Conservation (phyloP, 1,140 invertebrate species). For the Drosophila auraria region DNA sequence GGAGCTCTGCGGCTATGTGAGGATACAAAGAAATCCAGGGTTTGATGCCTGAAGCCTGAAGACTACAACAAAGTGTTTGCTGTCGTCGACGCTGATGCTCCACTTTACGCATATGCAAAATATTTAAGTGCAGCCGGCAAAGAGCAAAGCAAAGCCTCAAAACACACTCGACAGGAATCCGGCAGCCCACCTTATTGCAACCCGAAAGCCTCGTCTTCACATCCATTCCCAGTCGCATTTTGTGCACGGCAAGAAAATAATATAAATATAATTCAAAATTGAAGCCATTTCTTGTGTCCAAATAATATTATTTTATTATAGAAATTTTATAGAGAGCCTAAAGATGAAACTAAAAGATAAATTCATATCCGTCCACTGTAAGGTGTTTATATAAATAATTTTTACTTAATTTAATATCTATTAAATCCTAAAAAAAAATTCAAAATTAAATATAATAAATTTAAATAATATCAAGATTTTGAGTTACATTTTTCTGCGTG, state of each 20-base stretch:
- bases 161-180: constrained; percentile 49
- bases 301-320: too few species aligned
- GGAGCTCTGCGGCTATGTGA: background rate
- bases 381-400: too few species aligned
- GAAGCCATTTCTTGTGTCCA: too few species aligned
- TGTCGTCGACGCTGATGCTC: constrained; percentile 53
- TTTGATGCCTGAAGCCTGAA: constrained; percentile 32
- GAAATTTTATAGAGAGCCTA: too few species aligned
- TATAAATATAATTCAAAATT: too few species aligned
- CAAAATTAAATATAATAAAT: background rate
- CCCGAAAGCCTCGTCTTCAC: background rate
- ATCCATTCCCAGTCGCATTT: background rate
- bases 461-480: background rate
- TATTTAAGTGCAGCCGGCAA: constrained; percentile 79
- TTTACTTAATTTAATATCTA: too few species aligned
- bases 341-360: too few species aligned
- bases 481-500: background rate
- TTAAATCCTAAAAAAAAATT: too few species aligned
- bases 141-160: constrained; percentile 75
- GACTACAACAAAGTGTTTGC: constrained; percentile 63
- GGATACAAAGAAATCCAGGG: constrained; percentile 22
- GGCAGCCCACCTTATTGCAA: constrained; percentile 7
- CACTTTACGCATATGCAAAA: constrained; percentile 79
- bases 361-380: too few species aligned
- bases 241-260: background rate